Evolutionary conservation across 2,113 vertebrate genomes (phyloP).

Genomic region (Engystomops pustulosus): DNA sequence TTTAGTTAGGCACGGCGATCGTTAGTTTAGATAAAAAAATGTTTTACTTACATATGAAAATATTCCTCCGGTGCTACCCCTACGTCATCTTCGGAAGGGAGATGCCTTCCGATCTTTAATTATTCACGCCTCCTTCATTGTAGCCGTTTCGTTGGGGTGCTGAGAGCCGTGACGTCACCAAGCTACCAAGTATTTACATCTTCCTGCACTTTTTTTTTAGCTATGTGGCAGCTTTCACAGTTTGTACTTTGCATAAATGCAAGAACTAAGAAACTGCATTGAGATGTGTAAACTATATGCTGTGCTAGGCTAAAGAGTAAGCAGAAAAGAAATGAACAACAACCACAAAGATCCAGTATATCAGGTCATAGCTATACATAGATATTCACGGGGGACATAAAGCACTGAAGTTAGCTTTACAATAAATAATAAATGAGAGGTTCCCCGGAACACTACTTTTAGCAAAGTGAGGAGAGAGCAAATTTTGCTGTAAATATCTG

Average conservation of each 20-base stretch:
- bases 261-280: not conserved
- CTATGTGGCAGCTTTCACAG: not conserved
- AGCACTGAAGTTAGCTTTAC: constrained; percentile 35
- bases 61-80: too few species aligned
- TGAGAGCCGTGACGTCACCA: too few species aligned
- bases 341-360: constrained; percentile 29
- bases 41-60: too few species aligned
- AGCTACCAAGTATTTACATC: too few species aligned
- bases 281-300: not conserved
- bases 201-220: too few species aligned
- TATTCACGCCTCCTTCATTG: too few species aligned
- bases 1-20: too few species aligned
- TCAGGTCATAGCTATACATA: constrained; percentile 34
- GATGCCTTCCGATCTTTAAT: too few species aligned
- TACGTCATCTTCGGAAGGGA: too few species aligned
- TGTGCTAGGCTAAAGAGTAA: constrained; percentile 25
- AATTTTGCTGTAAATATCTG: constrained; percentile 43
- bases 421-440: constrained; percentile 52
- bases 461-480: constrained; percentile 34
- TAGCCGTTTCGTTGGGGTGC: too few species aligned
- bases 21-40: too few species aligned
- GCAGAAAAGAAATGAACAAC: constrained; percentile 32
- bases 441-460: constrained; percentile 33
- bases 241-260: not conserved
- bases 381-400: constrained; percentile 41